These are phyloP conservation scores for Hydrotaea diabolus DNA, from an alignment of 2,888 invertebrate species.

Conservation along the genomic window DNA sequence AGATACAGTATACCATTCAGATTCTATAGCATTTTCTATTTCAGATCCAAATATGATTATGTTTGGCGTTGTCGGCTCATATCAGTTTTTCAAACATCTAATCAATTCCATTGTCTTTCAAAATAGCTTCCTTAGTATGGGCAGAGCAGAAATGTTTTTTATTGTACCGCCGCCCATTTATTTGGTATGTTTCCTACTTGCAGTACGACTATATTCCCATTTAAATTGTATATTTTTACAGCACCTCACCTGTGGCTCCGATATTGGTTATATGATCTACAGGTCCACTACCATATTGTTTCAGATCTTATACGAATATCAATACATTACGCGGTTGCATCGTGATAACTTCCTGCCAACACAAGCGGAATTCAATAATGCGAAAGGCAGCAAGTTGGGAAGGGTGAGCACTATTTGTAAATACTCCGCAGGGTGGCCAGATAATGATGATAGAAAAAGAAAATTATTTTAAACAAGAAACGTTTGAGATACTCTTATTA, in stretches of 20 bases:
- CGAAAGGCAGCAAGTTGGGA: constrained; percentile 73
- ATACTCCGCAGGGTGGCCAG: neutral
- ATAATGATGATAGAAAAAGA: neutral
- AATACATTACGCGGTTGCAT: constrained; percentile 84
- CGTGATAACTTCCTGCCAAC: constrained; percentile 86
- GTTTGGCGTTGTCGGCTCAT: constrained; percentile 81
- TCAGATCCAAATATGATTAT: constrained; percentile 84
- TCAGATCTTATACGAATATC: constrained; percentile 85
- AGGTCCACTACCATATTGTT: constrained; percentile 84
- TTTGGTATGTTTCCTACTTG: constrained; percentile 81
- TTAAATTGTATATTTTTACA: constrained; percentile 69
- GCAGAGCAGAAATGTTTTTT: constrained; percentile 85
- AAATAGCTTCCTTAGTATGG: constrained; percentile 82
- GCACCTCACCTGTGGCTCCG: constrained; percentile 83
- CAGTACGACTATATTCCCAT: neutral
- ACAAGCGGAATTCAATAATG: constrained; percentile 78
- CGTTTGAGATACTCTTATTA: neutral
- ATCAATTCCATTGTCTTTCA: constrained; percentile 84
- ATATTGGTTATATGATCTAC: constrained; percentile 82
- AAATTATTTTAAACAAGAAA: neutral
- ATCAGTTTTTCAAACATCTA: constrained; percentile 84
- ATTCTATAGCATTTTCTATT: constrained; percentile 67
- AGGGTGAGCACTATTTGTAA: constrained; percentile 69
- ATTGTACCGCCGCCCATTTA: constrained; percentile 84
- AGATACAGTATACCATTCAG: neutral